phyloP scores from a whole-genome alignment of 2,113 vertebrate genomes.

The Melierax canorus region DNA sequence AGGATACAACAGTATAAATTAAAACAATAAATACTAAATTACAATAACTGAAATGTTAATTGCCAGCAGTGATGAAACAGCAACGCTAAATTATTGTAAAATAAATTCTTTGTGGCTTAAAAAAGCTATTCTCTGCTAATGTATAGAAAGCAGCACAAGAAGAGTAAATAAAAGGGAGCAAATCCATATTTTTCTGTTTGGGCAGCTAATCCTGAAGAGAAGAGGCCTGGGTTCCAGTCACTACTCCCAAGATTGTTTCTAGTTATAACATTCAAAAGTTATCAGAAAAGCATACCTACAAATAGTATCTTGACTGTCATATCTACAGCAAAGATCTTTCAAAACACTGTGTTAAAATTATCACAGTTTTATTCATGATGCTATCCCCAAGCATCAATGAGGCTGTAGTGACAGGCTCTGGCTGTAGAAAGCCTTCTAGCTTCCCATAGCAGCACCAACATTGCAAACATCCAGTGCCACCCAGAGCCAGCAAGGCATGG shows the following conservation, averaged over 20 bases:
- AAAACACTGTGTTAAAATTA: background rate
- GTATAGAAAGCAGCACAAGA: background rate
- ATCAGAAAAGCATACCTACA: background rate
- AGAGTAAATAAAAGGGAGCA: background rate
- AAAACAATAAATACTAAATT: background rate
- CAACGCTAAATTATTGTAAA: background rate
- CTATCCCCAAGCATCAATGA: background rate
- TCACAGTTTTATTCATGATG: background rate
- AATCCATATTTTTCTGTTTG: background rate
- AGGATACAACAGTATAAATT: background rate
- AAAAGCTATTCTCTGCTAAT: background rate
- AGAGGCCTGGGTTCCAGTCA: background rate
- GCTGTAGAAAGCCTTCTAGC: background rate
- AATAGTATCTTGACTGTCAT: fast-evolving
- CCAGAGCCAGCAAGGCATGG: background rate
- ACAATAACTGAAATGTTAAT: background rate
- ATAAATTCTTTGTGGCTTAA: background rate
- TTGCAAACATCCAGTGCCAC: background rate
- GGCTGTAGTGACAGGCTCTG: background rate
- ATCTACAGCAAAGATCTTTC: background rate
- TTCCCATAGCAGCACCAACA: background rate
- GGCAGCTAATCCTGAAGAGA: background rate
- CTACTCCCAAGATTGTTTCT: background rate
- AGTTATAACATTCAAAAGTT: background rate
- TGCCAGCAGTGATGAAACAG: background rate